Evolutionary conservation across 2,888 invertebrate species (phyloP), one percentile per base, ranked within the genome.

Genomic region (Synergus japonicus): DNA sequence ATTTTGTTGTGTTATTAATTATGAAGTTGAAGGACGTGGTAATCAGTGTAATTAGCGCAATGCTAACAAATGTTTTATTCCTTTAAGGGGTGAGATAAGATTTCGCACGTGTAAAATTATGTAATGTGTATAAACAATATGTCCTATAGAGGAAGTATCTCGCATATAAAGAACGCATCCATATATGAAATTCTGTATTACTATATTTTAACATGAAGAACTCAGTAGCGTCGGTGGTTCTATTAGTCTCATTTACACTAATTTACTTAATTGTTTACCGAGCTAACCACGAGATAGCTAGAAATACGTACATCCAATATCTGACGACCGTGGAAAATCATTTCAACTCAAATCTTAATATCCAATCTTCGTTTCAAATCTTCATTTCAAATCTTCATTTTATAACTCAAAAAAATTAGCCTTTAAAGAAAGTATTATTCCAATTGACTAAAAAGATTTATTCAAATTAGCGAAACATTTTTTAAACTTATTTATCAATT

Each of bases 231-330:
- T 83, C 80, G 82, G 81, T 85, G 84, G 81, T 78, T 85, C 85
- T 82, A 86, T 89, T 89, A 88, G 88, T 86, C 85, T 88, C 85
- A 87, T 89, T 88, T 87, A 86, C 87, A 86, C 86, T 88, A 87
- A 87, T 88, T 86, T 85, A 87, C 82, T 83, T 87, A 86, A 88
- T 87, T 88, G 87, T 88, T 88, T 87, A 85, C 85, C 80, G 82
- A 81, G 82, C 82, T 67, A 76, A 79, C 60, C 79, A 81, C 79
- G 78, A 81, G 83, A 82, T 78, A 46, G 29, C 73, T 44, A 58
- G 60, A 79, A 79, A 76, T 60, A 67, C 66, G 65, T 76, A 22
- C 76, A 13, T 58, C 49, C 58, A 78, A 64, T 78, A 76, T 54
- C 18, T 41, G 22, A 29, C 66, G 63, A 49, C 66, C 77, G n/a